Base-by-base conservation (phyloP, 2,888 invertebrate species). In the Sminthurides aquaticus region DNA sequence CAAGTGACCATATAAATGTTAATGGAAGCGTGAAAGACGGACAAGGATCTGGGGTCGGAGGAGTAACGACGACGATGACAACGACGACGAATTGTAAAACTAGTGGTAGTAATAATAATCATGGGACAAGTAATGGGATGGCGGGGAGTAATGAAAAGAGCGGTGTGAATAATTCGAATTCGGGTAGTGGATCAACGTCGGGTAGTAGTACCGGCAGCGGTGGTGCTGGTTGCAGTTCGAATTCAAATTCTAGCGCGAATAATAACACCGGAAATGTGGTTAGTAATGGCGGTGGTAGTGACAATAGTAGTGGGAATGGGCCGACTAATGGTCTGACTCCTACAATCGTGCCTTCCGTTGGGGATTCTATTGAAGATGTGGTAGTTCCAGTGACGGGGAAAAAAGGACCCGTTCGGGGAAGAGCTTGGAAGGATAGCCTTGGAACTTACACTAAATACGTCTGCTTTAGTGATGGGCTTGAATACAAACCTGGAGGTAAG, bases 401-500 rank as follows among this genome's bases (percentile, higher is more conserved):
- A 64, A 76, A 76, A 62, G 75, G 74, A 57, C 75, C 75, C 49
- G 70, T 76, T 27, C 71, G 74, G 58, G 77, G 76, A 29, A 71
- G 75, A 63, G 76, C 75, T 3, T 77, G 75, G 74, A 75, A 73
- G 22, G 75, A 76, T 55, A 63, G 67, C 8, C 70, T 72, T 57
- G 77, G 77, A 34, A 75, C 71, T 26, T 76, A 76, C 69, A 71
- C 73, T 25, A 75, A 76, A 67, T 77, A 76, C 65, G 71, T 74
- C 18, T 77, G 76, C 68, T 75, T 76, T 54, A 74, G 75, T 56
- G 76, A 77, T 65, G 75, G 72, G 54, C 62, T 75, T 24, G 76
- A 77, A 54, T 81, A 80, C 72, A 77, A 75, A 65, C 76, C 77
- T 52, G 76, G 78, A 72, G 79, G 80, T 80, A 75, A 74, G 76